Base-by-base conservation (phyloP, 2,888 invertebrate species). In the Trissoscelio sp. region DNA sequence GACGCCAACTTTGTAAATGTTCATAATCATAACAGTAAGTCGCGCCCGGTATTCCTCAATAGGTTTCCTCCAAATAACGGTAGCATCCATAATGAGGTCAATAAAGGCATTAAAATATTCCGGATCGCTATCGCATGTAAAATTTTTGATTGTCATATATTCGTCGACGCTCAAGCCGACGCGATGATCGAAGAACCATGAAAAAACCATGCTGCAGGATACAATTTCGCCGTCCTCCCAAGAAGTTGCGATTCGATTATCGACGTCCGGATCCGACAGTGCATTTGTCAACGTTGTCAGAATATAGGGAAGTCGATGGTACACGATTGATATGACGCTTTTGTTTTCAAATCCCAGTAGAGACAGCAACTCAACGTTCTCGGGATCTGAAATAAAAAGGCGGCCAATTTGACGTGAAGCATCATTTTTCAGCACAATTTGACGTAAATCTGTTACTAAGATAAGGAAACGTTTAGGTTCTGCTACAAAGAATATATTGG, bases 51-150 rank as follows among this genome's bases (percentile, higher is more conserved):
- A 90, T 2, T 74, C 66, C 0, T 64, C 77, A n/a, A 82, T 79
- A 0, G 89, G 86, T 12, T 72, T 83, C 5, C 66, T 16, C 87
- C 88, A 89, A 3, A 83, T 20, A 2, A 28, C 58, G 5, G 72
- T 78, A 46, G 86, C 82, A 4, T 73, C 72, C 72, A 86, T 44
- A 46, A 85, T 86, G 0, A 89, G 77, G 48, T 89, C 87, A 16
- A 85, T 86, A 53, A 85, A 89, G 0, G 77, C 85, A 22, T 90
- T 90, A 44, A 90, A 89, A 34, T 88, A 84, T 0, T 87, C 86
- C 0, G 87, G 86, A 62, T 85, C 86, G 12, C 77, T 75, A 22
- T 88, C 85, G 44, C 90, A 90, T 0, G 84, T 87, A 28, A 87
- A 87, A 66, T 88, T 88, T 75, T 88, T 86, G 6, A 90, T 44